phyloP scores from a whole-genome alignment of 2,797 vertebrate species.

The Gadopsis marmoratus region DNA sequence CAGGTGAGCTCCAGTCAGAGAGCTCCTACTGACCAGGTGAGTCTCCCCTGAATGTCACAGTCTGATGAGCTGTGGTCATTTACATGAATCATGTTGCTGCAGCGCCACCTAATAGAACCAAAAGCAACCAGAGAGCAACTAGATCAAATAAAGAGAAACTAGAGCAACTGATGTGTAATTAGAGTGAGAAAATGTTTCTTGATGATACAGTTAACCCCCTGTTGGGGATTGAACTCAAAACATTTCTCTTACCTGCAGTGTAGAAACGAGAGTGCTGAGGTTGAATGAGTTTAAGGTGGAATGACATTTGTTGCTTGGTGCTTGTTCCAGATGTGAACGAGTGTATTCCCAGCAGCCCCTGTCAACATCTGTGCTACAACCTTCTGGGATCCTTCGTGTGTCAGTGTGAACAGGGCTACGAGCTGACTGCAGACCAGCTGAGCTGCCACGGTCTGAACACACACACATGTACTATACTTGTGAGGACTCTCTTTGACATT shows the following conservation, averaged over 20 bases:
- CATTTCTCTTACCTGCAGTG: too few species aligned
- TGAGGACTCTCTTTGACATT: too few species aligned
- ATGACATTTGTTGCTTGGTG: neutral
- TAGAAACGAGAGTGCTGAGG: too few species aligned
- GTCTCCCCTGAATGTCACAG: neutral
- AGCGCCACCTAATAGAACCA: neutral
- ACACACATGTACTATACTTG: neutral
- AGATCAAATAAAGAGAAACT: too few species aligned
- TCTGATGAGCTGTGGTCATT: too few species aligned
- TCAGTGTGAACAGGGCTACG: slow-evolving; percentile 86
- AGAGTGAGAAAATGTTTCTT: too few species aligned
- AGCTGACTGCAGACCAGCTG: slow-evolving; percentile 4
- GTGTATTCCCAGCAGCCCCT: slow-evolving; percentile 82
- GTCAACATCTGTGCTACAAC: slow-evolving; percentile 91
- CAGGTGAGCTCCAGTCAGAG: neutral
- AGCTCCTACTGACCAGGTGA: neutral
- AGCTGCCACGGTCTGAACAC: slow-evolving; percentile 14
- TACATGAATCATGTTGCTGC: too few species aligned
- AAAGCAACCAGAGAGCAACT: neutral
- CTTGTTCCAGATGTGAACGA: slow-evolving; percentile 17
- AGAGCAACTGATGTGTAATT: too few species aligned
- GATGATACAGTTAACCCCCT: too few species aligned
- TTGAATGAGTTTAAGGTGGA: neutral
- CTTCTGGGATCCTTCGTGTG: slow-evolving; percentile 91
- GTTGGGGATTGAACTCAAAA: too few species aligned